These are phyloP conservation scores for Hylomyscus alleni DNA, from an alignment of 2,797 vertebrate genomes.

Conservation along the genomic window DNA sequence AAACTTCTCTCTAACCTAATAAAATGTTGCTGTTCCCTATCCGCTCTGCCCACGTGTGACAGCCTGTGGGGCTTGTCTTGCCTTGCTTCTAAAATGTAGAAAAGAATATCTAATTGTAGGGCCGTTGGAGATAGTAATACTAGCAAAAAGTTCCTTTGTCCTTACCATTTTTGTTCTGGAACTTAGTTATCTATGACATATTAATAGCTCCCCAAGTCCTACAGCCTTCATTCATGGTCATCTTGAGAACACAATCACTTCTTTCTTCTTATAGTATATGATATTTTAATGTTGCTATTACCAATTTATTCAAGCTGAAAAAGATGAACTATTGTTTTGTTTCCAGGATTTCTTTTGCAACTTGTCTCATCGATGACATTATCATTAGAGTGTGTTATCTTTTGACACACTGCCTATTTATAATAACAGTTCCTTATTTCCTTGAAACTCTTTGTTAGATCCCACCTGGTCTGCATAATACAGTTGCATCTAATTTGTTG, in stretches of 20 bases:
- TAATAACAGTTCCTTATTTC: neutral
- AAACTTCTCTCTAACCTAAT: neutral
- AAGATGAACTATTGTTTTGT: neutral
- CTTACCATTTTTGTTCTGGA: neutral
- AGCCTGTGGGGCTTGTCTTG: neutral
- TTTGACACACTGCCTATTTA: neutral
- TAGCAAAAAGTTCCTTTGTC: neutral
- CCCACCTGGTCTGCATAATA: slow-evolving; percentile 23
- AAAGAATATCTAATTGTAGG: slow-evolving; percentile 6
- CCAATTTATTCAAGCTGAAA: neutral
- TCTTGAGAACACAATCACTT: neutral
- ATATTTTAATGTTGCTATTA: slow-evolving; percentile 22
- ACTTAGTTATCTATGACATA: neutral
- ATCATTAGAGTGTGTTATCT: neutral
- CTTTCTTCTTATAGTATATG: slow-evolving; percentile 14
- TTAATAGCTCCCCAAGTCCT: neutral
- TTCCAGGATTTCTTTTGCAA: slow-evolving; percentile 35
- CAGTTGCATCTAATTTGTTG: slow-evolving; percentile 46
- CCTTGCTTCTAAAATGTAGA: neutral
- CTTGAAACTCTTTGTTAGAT: slow-evolving; percentile 48
- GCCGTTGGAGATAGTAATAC: neutral
- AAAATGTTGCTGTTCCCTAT: neutral
- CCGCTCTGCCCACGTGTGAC: neutral
- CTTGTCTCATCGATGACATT: slow-evolving; percentile 3
- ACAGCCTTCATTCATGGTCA: neutral